phyloP scores from a whole-genome alignment of 2,888 invertebrate genomes.

The Nymphalis polychloros region DNA sequence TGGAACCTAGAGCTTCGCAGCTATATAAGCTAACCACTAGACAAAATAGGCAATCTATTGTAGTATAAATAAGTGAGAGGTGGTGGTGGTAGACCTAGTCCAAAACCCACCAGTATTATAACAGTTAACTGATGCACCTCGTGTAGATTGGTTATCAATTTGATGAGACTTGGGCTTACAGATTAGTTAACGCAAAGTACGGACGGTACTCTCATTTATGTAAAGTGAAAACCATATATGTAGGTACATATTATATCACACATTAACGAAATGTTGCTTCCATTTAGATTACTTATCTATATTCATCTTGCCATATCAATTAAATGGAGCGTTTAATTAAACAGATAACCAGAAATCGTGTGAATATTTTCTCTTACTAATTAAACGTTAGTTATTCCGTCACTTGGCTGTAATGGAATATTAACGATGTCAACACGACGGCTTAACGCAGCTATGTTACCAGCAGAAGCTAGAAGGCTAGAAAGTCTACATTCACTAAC shows the following conservation, averaged over 20 bases:
- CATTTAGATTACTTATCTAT: neutral
- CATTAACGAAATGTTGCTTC: neutral
- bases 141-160: too few relatives aligned
- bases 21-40: too few relatives aligned
- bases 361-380: slow-evolving; percentile 14
- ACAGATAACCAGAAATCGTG: slow-evolving; percentile 13
- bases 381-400: slow-evolving; percentile 12
- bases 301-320: neutral
- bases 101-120: too few relatives aligned
- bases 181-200: too few relatives aligned
- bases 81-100: too few relatives aligned
- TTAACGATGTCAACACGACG: slow-evolving; percentile 11
- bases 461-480: neutral
- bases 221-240: too few relatives aligned
- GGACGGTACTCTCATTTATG: too few relatives aligned
- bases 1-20: too few relatives aligned
- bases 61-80: too few relatives aligned
- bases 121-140: too few relatives aligned
- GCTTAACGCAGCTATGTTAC: slow-evolving; percentile 4
- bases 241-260: neutral
- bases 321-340: neutral
- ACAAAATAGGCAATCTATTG: too few relatives aligned
- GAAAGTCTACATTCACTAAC: slow-evolving; percentile 9
- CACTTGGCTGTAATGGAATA: slow-evolving; percentile 14
- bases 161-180: too few relatives aligned